Percentiles rank a stretch among this genome's conserved stretches.
Conservation (phyloP, 2,888 invertebrate species). For the Busseola fusca region DNA sequence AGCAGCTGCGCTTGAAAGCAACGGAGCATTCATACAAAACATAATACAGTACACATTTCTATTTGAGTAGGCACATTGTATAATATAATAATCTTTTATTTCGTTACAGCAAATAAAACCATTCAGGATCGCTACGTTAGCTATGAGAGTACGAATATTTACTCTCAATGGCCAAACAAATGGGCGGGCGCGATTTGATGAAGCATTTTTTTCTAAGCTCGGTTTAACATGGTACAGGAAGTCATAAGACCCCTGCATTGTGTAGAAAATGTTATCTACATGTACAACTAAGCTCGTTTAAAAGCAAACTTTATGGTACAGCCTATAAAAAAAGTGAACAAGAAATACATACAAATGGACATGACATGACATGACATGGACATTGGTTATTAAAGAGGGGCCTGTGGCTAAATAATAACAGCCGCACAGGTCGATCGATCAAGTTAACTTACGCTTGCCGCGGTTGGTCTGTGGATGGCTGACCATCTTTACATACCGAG, state of each 20-base stretch:
- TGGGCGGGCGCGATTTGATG: not conserved
- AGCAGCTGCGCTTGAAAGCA: not conserved
- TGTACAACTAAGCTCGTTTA: no score
- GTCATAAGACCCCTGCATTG: not conserved
- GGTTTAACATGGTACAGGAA: not conserved
- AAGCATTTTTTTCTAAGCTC: not conserved
- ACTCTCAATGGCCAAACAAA: not conserved
- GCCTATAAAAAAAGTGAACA: accelerated
- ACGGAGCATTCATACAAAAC: no score
- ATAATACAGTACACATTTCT: constrained; percentile 7
- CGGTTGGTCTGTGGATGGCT: no score
- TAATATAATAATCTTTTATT: constrained; percentile 35
- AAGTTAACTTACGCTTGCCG: no score
- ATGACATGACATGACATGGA: no score
- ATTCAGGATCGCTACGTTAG: constrained; percentile 2
- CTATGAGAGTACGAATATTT: constrained; percentile 30
- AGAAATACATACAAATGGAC: no score
- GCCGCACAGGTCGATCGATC: no score
- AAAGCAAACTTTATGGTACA: no score
- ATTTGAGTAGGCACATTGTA: constrained; percentile 14
- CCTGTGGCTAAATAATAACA: no score
- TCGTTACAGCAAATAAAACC: constrained; percentile 30
- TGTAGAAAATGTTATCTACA: not conserved
- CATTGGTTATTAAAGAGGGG: no score
- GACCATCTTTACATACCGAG: no score